Conservation (phyloP, 2,113 vertebrate species). For the Sphyrna mokarran region DNA sequence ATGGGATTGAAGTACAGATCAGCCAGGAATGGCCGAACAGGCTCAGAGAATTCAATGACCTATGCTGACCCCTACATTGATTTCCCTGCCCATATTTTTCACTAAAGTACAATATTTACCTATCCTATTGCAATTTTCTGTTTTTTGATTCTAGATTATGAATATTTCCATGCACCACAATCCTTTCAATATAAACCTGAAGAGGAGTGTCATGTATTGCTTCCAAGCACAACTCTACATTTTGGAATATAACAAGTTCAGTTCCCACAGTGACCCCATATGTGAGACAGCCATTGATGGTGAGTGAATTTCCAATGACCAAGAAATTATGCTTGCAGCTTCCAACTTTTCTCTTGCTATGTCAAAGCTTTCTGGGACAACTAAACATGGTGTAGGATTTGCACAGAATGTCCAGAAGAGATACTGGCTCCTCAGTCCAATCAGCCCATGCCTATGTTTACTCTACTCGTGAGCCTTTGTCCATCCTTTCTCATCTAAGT, state of each 20-base stretch:
- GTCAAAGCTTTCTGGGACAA: neutral
- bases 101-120: neutral
- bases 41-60: neutral
- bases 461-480: no score
- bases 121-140: neutral
- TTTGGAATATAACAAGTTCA: conserved; percentile 8
- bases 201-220: neutral
- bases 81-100: neutral
- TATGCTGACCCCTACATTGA: no score
- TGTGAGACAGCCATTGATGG: neutral
- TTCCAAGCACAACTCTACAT: conserved; percentile 24
- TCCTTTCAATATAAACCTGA: neutral
- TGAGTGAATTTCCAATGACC: neutral
- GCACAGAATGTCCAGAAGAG: neutral
- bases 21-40: neutral
- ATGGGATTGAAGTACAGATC: neutral
- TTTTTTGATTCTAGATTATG: neutral
- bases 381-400: no score
- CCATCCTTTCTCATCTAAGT: neutral
- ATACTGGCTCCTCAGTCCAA: neutral
- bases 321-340: neutral
- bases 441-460: no score
- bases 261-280: neutral
- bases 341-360: neutral
- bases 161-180: neutral